Base-by-base conservation (phyloP, 2,888 invertebrate species). In the Drosophila neotestacea region DNA sequence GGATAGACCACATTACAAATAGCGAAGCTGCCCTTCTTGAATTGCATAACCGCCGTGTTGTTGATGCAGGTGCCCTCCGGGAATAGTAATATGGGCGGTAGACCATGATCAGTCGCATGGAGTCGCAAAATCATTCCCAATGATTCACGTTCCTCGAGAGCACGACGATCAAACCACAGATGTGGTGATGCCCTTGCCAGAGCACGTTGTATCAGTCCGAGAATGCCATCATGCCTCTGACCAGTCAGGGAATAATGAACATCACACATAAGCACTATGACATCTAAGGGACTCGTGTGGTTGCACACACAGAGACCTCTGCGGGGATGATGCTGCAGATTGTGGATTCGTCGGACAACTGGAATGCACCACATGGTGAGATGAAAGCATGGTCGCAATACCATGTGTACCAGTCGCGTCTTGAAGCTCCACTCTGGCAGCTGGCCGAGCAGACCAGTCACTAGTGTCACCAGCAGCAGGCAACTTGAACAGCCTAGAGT, bases 41-140 rank as follows among this genome's bases (percentile, higher is more conserved):
- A 99, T 94, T 98, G 98, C 99, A 99, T 99, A 1, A 99, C 99
- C 0, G 98, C 98, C 0, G 99, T 99, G 93, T 99, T 99, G 92
- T 99, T 99, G 90, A 99, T 99, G 93, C 99, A 99, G 0, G 99
- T 99, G 63, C 99, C 99, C 93, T 99, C 99, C 0, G 99, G 99
- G 92, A 99, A 99, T 85, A 99, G 98, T 22, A 99, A 94, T 90
- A 99, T 98, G 0, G 99, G 99, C 0, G 98, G 96, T 92, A 98
- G 98, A 81, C 95, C 95, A 0, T 95, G 95, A 86, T 98, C 96
- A 0, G 96, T 96, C 10, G 98, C 96, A 92, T 99, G 99, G 81
- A 96, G 95, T 76, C 95, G 96, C 77, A 99, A 93, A 82, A 98
- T 95, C 85, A 94, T 94, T 0, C 97, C 95, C 1, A 99, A 98